Conservation (phyloP, 2,113 vertebrate species). For the Nansenia antarctica region DNA sequence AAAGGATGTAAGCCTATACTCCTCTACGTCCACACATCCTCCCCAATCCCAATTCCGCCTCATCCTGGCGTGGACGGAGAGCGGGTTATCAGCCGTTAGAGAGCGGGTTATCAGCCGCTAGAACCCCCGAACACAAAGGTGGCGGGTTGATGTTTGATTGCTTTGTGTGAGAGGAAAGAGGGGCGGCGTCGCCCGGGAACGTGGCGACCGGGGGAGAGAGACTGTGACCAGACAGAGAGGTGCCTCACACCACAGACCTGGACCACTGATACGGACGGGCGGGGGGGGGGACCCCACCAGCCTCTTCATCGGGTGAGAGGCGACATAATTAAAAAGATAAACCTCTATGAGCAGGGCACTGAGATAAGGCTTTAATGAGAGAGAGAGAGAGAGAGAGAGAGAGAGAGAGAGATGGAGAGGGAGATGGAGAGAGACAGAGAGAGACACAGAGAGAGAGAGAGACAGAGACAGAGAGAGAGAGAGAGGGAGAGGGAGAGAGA, state of each 20-base stretch:
- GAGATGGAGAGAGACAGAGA: too few species aligned
- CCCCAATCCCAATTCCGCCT: too few species aligned
- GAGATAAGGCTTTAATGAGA: conserved; percentile 71
- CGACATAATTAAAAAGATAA: conserved; percentile 74
- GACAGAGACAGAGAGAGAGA: conserved; percentile 54
- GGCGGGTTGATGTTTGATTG: too few species aligned
- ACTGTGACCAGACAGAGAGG: conserved; percentile 39
- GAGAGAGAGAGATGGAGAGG: background rate
- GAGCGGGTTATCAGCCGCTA: conserved; percentile 42
- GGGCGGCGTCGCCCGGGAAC: too few species aligned
- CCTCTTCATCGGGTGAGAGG: conserved; percentile 60
- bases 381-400: conserved; percentile 7
- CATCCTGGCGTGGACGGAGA: too few species aligned
- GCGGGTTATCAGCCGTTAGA: too few species aligned
- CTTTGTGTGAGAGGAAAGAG: conserved; percentile 33
- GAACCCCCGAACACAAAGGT: conserved; percentile 50
- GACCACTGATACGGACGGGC: conserved; percentile 37
- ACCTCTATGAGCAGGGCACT: conserved; percentile 59
- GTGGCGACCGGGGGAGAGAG: conserved; percentile 29
- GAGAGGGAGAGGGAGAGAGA: conserved; percentile 51
- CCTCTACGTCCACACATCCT: too few species aligned
- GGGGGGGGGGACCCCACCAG: too few species aligned
- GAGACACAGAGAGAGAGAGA: conserved; percentile 51
- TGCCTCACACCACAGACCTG: conserved; percentile 47
- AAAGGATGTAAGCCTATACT: too few species aligned